These are phyloP conservation scores for Vultur gryphus DNA, from an alignment of 2,797 vertebrate species.

Conservation along the genomic window DNA sequence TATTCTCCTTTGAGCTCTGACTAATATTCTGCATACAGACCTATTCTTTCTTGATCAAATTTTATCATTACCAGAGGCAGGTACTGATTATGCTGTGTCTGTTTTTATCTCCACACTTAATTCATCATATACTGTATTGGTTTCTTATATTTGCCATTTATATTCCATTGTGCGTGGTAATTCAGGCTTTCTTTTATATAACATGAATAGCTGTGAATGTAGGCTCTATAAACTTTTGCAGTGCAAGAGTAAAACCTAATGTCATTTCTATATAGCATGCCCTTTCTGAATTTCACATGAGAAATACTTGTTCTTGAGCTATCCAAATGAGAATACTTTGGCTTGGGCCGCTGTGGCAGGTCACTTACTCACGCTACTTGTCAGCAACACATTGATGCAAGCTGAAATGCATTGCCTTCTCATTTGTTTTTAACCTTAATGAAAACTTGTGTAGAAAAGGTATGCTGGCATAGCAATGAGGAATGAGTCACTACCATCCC, in stretches of 20 bases:
- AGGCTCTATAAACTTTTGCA: neutral
- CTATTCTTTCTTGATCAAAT: neutral
- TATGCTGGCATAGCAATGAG: slow-evolving; percentile 10
- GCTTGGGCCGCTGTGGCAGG: neutral
- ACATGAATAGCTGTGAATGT: neutral
- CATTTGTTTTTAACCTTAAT: slow-evolving; percentile 54
- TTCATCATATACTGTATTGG: neutral
- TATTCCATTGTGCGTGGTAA: neutral
- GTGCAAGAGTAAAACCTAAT: neutral
- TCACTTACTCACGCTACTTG: slow-evolving; percentile 18
- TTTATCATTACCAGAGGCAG: neutral
- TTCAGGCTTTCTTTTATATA: neutral
- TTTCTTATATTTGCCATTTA: slow-evolving; percentile 20
- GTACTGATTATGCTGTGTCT: neutral
- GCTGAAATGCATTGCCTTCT: slow-evolving; percentile 1
- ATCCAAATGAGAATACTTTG: neutral
- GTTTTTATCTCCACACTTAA: neutral
- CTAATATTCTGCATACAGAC: neutral
- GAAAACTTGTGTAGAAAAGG: slow-evolving; percentile 34
- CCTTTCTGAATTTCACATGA: slow-evolving; percentile 27
- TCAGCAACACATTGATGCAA: neutral
- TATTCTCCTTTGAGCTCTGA: neutral
- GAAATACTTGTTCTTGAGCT: neutral
- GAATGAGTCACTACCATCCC: slow-evolving; percentile 10
- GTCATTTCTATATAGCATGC: neutral